phyloP scores from a whole-genome alignment of 1,140 invertebrate genomes.

The Neodiprion pinetum region DNA sequence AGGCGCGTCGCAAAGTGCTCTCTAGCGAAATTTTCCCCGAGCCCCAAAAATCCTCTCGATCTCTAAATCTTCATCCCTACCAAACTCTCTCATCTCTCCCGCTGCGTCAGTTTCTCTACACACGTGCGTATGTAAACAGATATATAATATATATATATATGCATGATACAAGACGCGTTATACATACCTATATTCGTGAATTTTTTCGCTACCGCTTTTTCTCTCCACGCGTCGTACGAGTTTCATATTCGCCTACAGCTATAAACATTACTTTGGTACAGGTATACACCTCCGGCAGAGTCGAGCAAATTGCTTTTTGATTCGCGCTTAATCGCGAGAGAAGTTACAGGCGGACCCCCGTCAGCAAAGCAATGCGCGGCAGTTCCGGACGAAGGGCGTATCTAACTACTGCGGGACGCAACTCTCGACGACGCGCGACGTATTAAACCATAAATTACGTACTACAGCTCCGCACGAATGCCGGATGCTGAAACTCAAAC shows the following conservation, averaged over 20 bases:
- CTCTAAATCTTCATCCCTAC: background rate
- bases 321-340: constrained; percentile 1
- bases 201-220: background rate
- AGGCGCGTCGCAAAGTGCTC: background rate
- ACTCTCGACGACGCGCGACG: background rate
- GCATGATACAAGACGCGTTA: too few species aligned
- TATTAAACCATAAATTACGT: constrained; percentile 5
- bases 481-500: too few species aligned
- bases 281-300: background rate
- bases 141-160: too few species aligned
- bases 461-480: background rate
- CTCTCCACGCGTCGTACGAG: background rate
- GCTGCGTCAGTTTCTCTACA: background rate
- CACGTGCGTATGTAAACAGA: too few species aligned
- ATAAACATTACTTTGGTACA: background rate
- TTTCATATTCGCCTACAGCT: background rate
- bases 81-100: background rate
- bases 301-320: background rate
- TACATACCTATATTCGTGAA: background rate
- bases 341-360: background rate
- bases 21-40: background rate
- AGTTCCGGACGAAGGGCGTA: background rate
- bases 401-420: background rate
- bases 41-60: background rate
- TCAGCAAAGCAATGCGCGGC: background rate